Percentiles rank a stretch among this genome's conserved stretches.
These are phyloP conservation scores for Acromyrmex echinatior DNA, from an alignment of 1,140 invertebrate genomes.

Conservation along the genomic window DNA sequence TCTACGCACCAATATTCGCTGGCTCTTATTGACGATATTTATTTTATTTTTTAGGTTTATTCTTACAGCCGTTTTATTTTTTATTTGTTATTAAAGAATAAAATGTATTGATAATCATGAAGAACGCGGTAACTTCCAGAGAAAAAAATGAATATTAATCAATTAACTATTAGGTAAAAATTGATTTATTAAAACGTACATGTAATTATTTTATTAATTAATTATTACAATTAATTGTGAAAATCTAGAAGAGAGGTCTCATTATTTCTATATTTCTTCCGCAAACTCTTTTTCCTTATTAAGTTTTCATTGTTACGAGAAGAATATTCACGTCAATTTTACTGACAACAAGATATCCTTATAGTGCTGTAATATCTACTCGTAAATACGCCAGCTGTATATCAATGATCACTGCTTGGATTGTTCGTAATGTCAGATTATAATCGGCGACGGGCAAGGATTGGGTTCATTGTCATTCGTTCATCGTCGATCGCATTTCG, in stretches of 20 bases:
- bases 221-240: background rate
- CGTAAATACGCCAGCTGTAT: background rate
- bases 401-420: background rate
- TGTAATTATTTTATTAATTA: background rate
- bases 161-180: no score
- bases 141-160: background rate
- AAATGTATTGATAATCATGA: no score
- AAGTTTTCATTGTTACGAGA: background rate
- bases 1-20: no score
- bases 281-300: background rate
- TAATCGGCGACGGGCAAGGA: background rate
- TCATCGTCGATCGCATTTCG: slow-evolving; percentile 39
- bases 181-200: background rate
- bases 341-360: background rate
- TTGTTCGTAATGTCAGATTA: background rate
- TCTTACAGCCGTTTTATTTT: no score
- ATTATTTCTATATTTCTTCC: background rate
- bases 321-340: background rate
- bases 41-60: no score
- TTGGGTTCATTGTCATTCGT: slow-evolving; percentile 51
- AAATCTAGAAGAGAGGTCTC: background rate
- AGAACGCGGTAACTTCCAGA: background rate
- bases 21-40: no score
- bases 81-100: no score
- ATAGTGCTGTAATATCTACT: background rate